A percentile compares a stretch with the other conserved stretches of the same genome.
Evolutionary conservation across 2,888 invertebrate genomes (phyloP).

Genomic region (Brassicogethes aeneus): DNA sequence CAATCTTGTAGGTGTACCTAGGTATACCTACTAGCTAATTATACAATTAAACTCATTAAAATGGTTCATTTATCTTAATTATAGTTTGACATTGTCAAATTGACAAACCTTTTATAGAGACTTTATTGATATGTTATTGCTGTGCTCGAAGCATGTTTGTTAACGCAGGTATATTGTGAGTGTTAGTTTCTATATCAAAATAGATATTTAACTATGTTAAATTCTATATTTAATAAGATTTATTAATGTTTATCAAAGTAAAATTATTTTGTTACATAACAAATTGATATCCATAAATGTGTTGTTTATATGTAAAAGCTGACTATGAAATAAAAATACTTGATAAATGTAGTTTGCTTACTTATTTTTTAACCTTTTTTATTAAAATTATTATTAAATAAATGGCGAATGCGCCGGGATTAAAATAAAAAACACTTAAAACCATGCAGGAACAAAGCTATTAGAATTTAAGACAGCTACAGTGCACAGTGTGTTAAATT

Average conservation of each 20-base stretch:
- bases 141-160: conserved; percentile 25
- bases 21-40: no score
- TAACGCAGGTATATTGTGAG: conserved; percentile 12
- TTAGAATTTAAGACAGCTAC: no score
- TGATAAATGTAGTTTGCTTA: conserved; percentile 6
- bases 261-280: conserved; percentile 29
- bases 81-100: no score
- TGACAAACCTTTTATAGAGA: no score
- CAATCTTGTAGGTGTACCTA: no score
- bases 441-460: no score
- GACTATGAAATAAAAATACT: conserved; percentile 18
- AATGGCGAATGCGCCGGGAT: no score
- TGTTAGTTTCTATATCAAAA: conserved; percentile 9
- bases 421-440: no score
- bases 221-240: conserved; percentile 6
- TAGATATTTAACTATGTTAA: conserved; percentile 11
- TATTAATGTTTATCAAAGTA: conserved; percentile 8
- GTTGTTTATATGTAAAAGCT: conserved; percentile 32
- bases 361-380: no score
- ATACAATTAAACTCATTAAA: conserved; percentile 2
- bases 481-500: no score
- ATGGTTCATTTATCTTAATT: conserved; percentile 4
- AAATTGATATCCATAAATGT: conserved; percentile 34
- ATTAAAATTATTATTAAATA: no score
- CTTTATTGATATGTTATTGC: conserved; percentile 26